A percentile compares a stretch with the other conserved stretches of the same genome.
Conservation (phyloP, 2,797 vertebrate genomes). For the Takifugu rubripes region DNA sequence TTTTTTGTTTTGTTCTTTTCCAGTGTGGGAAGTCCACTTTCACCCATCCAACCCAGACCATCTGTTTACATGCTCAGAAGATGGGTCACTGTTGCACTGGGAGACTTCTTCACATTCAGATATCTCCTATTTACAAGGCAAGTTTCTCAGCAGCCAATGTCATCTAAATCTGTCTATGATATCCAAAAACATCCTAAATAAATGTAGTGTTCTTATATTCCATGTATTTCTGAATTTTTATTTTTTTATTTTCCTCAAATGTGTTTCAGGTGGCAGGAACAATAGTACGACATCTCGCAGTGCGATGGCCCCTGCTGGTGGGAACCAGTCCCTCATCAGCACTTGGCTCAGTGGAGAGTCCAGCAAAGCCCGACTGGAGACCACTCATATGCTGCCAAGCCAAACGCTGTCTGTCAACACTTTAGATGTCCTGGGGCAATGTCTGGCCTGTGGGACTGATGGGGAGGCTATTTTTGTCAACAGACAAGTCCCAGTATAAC, state of each 20-base stretch:
- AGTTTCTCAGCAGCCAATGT: neutral
- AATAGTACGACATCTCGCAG: slow-evolving; percentile 81
- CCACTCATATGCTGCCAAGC: slow-evolving; percentile 89
- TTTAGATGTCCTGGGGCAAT: slow-evolving; percentile 90
- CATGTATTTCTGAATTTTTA: too few relatives aligned
- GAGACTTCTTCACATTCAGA: slow-evolving; percentile 83
- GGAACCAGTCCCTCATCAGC: slow-evolving; percentile 82
- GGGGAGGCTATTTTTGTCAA: slow-evolving; percentile 93
- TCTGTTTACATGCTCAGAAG: slow-evolving; percentile 95
- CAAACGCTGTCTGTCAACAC: slow-evolving; percentile 93
- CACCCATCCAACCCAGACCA: slow-evolving; percentile 95
- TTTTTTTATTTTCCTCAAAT: neutral
- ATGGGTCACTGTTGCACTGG: slow-evolving; percentile 96
- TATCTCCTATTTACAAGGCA: slow-evolving; percentile 88
- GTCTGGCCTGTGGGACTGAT: slow-evolving; percentile 93
- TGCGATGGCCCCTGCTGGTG: slow-evolving; percentile 72
- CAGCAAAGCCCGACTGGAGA: slow-evolving; percentile 89
- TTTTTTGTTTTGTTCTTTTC: slow-evolving; percentile 13
- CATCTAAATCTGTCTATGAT: too few relatives aligned
- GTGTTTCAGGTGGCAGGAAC: slow-evolving; percentile 82
- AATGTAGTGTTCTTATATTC: too few relatives aligned
- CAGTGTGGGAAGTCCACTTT: slow-evolving; percentile 98
- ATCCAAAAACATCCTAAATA: too few relatives aligned
- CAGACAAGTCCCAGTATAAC: slow-evolving; percentile 77
- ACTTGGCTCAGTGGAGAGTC: slow-evolving; percentile 90